Evolutionary conservation across 2,888 invertebrate genomes (phyloP), one percentile per base, ranked within the genome.

Genomic region (Crepidodera aurea): DNA sequence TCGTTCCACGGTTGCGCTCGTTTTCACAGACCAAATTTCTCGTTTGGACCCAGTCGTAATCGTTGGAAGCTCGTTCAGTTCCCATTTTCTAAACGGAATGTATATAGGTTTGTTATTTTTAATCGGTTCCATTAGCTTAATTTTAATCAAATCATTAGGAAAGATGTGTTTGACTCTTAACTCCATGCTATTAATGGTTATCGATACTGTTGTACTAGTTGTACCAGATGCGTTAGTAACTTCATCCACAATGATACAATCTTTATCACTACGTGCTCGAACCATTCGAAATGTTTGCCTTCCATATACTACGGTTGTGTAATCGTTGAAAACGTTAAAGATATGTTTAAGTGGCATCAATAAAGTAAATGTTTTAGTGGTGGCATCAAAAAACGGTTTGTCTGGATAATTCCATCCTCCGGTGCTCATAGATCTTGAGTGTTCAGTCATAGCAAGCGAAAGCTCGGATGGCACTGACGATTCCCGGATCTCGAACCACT

Each of bases 11-110:
- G 40, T 16, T 10, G 57, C 13, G 12, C 56, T 54, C 0, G 64
- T 66, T 42, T 66, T 66, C 15, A 64, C 61, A 2, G 61, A 22
- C 63, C 64, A 66, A 27, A 62, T 59, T 58, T 66, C 64, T 50
- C 51, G 40, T 19, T 27, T 60, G 7, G 60, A 25, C 8, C 37
- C 53, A n/a, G 16, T 6, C 25, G 59, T 62, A 8, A 66, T 25
- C 0, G 59, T 2, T 0, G 68, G 68, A 2, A 63, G 42, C 62
- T 67, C 68, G 51, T 60, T 50, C 25, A 68, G 16, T 50, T 68
- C 62, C 65, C 65, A 69, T 46, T 64, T 57, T 58, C 66, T 46
- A 46, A 60, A 66, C 8, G 64, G 64, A 16, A 66, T 62, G 39
- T 62, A 32, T 18, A 67, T 64, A 2, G 59, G 62, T 48, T 12